Evolutionary conservation across 2,113 vertebrate genomes (phyloP).

Genomic region (Crypturellus undulatus): DNA sequence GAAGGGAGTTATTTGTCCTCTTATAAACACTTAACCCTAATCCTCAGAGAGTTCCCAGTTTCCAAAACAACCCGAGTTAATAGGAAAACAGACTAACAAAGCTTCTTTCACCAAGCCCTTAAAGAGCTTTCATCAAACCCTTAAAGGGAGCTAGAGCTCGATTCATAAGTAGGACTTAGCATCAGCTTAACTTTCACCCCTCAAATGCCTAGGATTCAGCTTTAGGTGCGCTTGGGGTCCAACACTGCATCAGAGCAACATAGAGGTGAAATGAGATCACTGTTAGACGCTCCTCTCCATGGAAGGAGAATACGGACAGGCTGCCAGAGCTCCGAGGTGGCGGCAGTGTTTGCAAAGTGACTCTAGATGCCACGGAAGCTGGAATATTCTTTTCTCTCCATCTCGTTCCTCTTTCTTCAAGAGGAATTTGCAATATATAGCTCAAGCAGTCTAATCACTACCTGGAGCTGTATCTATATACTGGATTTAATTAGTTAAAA

Average conservation of each 20-base stretch:
- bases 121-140: not conserved
- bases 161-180: not conserved
- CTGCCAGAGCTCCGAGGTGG: not conserved
- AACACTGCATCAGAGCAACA: not conserved
- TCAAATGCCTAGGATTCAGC: not conserved
- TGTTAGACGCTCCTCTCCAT: not conserved
- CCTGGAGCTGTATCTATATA: not conserved
- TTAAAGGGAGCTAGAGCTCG: not conserved
- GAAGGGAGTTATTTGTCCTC: not conserved
- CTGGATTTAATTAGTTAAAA: slow-evolving; percentile 31
- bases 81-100: not conserved
- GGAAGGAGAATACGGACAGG: not conserved
- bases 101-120: not conserved
- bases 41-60: not conserved
- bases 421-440: not conserved
- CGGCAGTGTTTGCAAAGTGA: not conserved
- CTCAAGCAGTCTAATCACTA: not conserved
- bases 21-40: not conserved
- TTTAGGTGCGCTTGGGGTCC: not conserved
- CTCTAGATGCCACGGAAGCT: not conserved
- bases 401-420: not conserved
- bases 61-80: not conserved
- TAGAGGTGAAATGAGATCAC: not conserved
- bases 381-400: not conserved
- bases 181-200: not conserved